Conservation (phyloP, 2,113 vertebrate species). For the Paramormyrops kingsleyae region DNA sequence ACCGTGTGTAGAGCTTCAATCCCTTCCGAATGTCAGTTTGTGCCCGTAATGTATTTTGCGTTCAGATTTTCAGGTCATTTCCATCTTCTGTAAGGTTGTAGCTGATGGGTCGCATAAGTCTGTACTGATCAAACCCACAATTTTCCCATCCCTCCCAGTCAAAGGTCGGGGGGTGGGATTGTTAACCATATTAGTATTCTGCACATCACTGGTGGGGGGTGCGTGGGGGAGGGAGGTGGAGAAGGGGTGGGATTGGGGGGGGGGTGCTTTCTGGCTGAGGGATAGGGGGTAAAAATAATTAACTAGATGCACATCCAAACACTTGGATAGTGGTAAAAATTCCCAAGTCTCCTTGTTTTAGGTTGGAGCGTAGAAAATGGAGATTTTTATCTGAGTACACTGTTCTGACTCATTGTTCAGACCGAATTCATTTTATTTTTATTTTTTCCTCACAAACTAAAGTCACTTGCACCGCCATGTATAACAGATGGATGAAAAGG, state of each 20-base stretch:
- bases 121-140: background rate
- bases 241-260: background rate
- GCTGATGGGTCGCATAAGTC: background rate
- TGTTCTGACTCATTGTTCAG: background rate
- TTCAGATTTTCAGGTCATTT: background rate
- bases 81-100: background rate
- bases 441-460: background rate
- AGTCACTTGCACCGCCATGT: background rate
- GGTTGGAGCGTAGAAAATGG: background rate
- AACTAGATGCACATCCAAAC: background rate
- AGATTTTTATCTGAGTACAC: background rate
- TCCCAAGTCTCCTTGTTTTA: background rate
- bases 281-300: background rate
- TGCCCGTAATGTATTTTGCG: too few relatives aligned
- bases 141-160: background rate
- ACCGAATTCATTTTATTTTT: background rate
- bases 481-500: background rate
- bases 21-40: background rate
- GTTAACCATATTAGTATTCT: constrained; percentile 16
- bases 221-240: background rate
- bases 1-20: background rate
- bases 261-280: background rate
- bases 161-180: background rate
- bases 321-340: background rate
- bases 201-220: background rate